Conservation (phyloP, 2,888 invertebrate species). For the Luperina nickerlii region DNA sequence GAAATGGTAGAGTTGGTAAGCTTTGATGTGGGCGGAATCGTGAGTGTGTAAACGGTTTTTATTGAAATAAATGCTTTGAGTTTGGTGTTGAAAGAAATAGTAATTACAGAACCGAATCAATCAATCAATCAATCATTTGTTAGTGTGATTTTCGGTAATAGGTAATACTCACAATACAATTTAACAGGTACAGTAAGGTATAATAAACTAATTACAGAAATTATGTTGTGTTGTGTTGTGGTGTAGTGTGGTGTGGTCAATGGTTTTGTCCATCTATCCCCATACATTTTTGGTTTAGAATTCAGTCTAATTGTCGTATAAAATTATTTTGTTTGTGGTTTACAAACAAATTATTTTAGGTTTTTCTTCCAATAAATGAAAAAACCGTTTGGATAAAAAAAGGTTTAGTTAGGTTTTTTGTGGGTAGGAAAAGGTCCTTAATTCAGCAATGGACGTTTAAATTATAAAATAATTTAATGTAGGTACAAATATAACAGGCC, state of each 20-base stretch:
- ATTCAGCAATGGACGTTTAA: neutral
- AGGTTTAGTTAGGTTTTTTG: neutral
- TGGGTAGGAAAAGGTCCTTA: neutral
- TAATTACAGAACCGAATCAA: neutral
- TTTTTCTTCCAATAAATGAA: neutral
- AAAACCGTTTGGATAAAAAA: neutral
- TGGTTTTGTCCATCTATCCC: neutral
- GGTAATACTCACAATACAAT: neutral
- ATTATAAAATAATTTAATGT: conserved; percentile 5
- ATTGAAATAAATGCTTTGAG: neutral
- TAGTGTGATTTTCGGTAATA: neutral
- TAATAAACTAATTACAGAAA: neutral
- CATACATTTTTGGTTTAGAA: neutral
- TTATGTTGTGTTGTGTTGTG: neutral
- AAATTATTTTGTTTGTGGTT: neutral
- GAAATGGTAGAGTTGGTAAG: conserved; percentile 16
- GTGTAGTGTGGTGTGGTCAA: neutral
- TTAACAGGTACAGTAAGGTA: neutral
- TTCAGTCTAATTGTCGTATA: neutral
- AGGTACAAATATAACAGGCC: neutral
- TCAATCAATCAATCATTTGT: neutral
- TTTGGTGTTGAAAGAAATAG: neutral
- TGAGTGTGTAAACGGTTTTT: neutral
- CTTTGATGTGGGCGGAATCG: neutral
- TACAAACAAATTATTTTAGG: neutral